These are phyloP conservation scores for Trichonephila clavata DNA, from an alignment of 1,140 invertebrate species.

Conservation along the genomic window DNA sequence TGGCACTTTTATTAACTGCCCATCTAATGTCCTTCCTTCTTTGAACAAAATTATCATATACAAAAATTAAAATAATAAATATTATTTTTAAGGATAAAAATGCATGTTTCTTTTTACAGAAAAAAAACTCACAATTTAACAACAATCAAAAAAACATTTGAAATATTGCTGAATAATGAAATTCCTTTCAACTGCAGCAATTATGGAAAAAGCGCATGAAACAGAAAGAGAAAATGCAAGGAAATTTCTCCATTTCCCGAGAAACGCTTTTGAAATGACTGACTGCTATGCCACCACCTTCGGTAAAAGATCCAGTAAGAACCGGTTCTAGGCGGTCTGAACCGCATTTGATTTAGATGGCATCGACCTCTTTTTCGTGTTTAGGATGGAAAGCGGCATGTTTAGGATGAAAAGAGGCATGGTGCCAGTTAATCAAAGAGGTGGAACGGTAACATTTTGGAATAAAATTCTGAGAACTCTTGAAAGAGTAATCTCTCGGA, in stretches of 20 bases:
- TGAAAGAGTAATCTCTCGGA: not conserved
- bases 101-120: not conserved
- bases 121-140: not conserved
- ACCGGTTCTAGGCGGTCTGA: constrained; percentile 34
- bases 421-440: constrained; percentile 20
- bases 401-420: constrained; percentile 6
- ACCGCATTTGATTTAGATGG: not conserved
- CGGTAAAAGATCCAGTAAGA: not conserved
- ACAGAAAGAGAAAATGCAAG: not conserved
- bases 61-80: no score
- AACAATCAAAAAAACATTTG: not conserved
- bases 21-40: no score
- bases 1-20: no score
- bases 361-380: constrained; percentile 53
- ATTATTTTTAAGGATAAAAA: not conserved
- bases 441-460: not conserved
- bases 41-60: no score
- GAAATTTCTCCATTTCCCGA: not conserved
- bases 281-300: constrained; percentile 21
- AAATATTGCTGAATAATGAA: not conserved
- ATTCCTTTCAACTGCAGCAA: no score
- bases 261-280: not conserved
- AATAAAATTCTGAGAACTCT: not conserved
- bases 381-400: not conserved
- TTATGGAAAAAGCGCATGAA: not conserved